Conservation (phyloP, 1,140 invertebrate genomes). For the Laupala kohalensis region DNA sequence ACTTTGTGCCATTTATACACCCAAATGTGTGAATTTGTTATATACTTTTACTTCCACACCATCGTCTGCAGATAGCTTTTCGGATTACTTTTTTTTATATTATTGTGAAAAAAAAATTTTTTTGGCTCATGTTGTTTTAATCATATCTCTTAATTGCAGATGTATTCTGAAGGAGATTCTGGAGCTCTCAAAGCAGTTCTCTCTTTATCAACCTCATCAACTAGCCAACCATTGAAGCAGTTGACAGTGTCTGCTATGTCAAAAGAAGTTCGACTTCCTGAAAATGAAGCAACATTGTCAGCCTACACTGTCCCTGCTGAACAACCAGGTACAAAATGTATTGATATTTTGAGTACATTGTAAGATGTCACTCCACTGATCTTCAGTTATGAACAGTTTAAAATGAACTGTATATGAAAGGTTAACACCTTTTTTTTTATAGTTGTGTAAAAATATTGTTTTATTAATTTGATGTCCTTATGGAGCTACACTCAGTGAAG, state of each 20-base stretch:
- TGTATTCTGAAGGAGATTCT: conserved; percentile 17
- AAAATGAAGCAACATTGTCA: conserved; percentile 61
- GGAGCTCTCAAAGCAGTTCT: conserved; percentile 19
- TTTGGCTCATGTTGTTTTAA: no score
- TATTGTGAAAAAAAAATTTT: no score
- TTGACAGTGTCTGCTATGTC: conserved; percentile 66
- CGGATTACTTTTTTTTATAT: no score
- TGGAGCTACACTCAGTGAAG: no score
- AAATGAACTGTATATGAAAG: no score
- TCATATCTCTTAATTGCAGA: no score
- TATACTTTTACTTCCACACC: not conserved
- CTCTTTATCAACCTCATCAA: conserved; percentile 28
- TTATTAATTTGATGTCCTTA: not conserved
- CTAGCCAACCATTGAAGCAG: conserved; percentile 38
- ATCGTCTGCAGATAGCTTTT: not conserved
- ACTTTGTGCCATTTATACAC: not conserved
- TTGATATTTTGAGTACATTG: no score
- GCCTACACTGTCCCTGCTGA: conserved; percentile 69
- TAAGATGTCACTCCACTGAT: no score
- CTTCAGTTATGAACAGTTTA: no score
- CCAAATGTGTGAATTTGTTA: not conserved
- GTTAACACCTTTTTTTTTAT: not conserved
- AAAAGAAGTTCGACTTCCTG: conserved; percentile 52
- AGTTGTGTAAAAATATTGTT: conserved; percentile 4
- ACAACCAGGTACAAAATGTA: conserved; percentile 35